Conservation (phyloP, 2,113 vertebrate species). For the Isurus oxyrinchus region DNA sequence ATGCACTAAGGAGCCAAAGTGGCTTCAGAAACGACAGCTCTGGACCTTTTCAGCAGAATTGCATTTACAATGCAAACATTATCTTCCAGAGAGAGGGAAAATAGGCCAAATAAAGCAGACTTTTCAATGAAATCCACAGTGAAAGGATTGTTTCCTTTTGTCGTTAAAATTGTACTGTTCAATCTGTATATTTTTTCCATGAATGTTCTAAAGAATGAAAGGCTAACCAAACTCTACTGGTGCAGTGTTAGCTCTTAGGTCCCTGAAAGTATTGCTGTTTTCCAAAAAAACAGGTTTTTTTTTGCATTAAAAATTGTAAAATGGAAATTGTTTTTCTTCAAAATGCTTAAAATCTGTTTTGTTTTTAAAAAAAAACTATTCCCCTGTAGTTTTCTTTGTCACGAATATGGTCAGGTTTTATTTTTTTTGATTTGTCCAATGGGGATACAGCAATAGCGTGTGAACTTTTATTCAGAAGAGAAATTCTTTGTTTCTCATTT, state of each 20-base stretch:
- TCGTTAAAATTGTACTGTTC: background rate
- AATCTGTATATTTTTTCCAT: background rate
- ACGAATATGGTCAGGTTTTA: background rate
- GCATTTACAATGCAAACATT: constrained; percentile 25
- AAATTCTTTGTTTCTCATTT: background rate
- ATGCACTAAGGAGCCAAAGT: background rate
- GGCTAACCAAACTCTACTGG: background rate
- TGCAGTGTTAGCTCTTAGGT: background rate
- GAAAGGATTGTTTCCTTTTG: background rate
- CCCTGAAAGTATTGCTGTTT: background rate
- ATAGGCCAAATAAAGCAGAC: constrained; percentile 20
- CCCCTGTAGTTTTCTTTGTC: background rate
- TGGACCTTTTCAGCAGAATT: background rate
- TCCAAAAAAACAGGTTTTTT: background rate
- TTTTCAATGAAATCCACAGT: constrained; percentile 12
- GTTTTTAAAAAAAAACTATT: background rate
- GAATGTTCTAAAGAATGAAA: background rate
- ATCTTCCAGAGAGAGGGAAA: constrained; percentile 32
- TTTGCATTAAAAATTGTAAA: background rate
- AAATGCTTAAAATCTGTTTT: background rate
- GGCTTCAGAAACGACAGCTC: background rate
- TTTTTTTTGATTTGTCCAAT: background rate
- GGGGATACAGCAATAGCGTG: background rate
- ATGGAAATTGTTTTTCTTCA: constrained; percentile 9
- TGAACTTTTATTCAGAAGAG: background rate